A percentile compares a stretch with the other conserved stretches of the same genome.
phyloP scores from a whole-genome alignment of 2,888 invertebrate species.

The Eupeodes luniger region DNA sequence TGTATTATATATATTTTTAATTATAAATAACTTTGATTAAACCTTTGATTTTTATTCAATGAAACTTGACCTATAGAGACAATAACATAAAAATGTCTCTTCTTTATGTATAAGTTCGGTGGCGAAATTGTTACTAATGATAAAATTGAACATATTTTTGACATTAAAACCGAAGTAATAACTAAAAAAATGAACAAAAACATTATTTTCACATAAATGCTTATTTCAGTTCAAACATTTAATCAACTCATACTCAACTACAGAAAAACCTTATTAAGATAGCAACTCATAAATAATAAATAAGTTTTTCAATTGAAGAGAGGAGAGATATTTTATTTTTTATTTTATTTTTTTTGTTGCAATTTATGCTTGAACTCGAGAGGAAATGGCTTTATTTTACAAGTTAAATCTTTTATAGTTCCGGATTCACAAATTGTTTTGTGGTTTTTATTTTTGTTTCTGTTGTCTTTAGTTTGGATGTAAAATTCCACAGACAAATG shows the following conservation, averaged over 20 bases:
- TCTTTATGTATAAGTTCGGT: too few species aligned
- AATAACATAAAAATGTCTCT: too few species aligned
- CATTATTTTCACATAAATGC: neutral
- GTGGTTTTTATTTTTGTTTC: neutral
- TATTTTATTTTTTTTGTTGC: neutral
- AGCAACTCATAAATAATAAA: slow-evolving; percentile 21
- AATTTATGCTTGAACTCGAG: slow-evolving; percentile 12
- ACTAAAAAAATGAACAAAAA: neutral
- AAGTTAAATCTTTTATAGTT: slow-evolving; percentile 13
- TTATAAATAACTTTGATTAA: too few species aligned
- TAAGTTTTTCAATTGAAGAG: neutral
- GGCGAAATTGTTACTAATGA: neutral
- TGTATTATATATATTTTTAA: too few species aligned
- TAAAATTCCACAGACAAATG: neutral
- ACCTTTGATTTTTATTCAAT: too few species aligned
- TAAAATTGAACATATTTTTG: neutral
- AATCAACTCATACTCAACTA: slow-evolving; percentile 18
- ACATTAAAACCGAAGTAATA: neutral
- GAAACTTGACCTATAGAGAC: too few species aligned
- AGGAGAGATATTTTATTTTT: neutral
- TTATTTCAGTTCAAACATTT: neutral
- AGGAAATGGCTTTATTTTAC: slow-evolving; percentile 13
- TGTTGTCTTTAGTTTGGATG: neutral
- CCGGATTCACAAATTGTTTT: neutral
- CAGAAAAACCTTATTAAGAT: neutral